Evolutionary conservation across 2,888 invertebrate genomes (phyloP).

Genomic region (Dryadula phaetusa): DNA sequence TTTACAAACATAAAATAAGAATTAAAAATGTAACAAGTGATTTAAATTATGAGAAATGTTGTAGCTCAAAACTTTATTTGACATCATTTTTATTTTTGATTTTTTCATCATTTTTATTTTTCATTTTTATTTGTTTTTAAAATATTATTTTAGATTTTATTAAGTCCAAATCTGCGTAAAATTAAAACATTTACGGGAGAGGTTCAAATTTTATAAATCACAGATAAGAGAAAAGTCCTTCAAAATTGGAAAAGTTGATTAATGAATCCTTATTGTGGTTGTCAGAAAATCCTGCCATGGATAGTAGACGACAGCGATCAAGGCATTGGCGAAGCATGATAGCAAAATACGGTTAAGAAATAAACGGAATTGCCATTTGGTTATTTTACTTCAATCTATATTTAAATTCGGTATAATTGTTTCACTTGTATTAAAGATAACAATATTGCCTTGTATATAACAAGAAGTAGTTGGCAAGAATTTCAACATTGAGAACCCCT

Average conservation of each 20-base stretch:
- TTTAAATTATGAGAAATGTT: too few relatives aligned
- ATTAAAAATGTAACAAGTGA: too few relatives aligned
- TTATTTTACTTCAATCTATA: slow-evolving; percentile 25
- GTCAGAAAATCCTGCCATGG: slow-evolving; percentile 57
- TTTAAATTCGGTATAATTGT: neutral
- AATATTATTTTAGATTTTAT: slow-evolving; percentile 1
- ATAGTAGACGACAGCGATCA: slow-evolving; percentile 53
- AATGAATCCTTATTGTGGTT: slow-evolving; percentile 68
- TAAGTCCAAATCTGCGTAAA: slow-evolving; percentile 28
- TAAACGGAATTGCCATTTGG: slow-evolving; percentile 10
- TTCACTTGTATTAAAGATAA: neutral
- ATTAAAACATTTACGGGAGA: slow-evolving; percentile 29
- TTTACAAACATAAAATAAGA: too few relatives aligned
- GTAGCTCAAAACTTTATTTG: neutral
- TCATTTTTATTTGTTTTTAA: neutral
- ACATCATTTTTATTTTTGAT: neutral
- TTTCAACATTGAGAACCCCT: too few relatives aligned
- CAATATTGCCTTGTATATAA: neutral
- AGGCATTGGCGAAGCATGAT: slow-evolving; percentile 35
- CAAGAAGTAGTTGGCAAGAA: neutral
- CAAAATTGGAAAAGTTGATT: slow-evolving; percentile 80
- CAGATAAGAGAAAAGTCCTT: slow-evolving; percentile 57
- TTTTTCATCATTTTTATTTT: neutral
- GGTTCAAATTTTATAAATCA: slow-evolving; percentile 41
- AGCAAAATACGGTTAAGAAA: slow-evolving; percentile 20